Evolutionary conservation across 2,888 invertebrate genomes (phyloP), one percentile per base, ranked within the genome.

Genomic region (Deilephila elpenor): DNA sequence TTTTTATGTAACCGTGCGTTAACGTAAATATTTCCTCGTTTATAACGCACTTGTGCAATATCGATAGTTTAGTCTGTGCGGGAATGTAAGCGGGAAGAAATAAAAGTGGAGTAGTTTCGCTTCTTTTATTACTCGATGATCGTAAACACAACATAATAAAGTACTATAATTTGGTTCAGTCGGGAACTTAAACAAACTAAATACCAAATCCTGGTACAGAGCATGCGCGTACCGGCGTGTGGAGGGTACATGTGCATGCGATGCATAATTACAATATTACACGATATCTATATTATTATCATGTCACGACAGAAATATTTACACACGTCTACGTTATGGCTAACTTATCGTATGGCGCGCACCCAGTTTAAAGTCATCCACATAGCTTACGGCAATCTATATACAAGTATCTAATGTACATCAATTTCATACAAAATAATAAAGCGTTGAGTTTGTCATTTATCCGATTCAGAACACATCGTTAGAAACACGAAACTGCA

Each of bases 81-180:
- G 71, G 74, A 73, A 71, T 62, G 61, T 34, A 25, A 20, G 34
- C 25, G 71, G 44, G 74, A 72, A 73, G 59, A 79, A 82, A 80
- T 81, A 80, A 83, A 83, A 82, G 75, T 67, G 73, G 71, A 74
- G 72, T 85, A 81, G 79, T 87, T 90, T 88, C 85, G 80, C 81
- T 86, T 83, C 86, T 89, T 92, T 91, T 92, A 91, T 92, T 91
- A 87, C 86, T 87, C 84, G 84, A 91, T 93, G 92, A 92, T 88
- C 85, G 84, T 90, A 87, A 91, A 92, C 91, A 93, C 91, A 90
- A 90, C 86, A 90, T 86, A 89, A 90, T 86, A 90, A 89, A 89
- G 85, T 91, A 90, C 92, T 93, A 91, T 89, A 87, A 91, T 94
- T 94, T 94, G 93, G 94, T 93, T 94, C 94, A 94, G 94, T 94